Evolutionary conservation across 2,113 vertebrate genomes (phyloP).

Genomic region (Nyctereutes procyonoides): DNA sequence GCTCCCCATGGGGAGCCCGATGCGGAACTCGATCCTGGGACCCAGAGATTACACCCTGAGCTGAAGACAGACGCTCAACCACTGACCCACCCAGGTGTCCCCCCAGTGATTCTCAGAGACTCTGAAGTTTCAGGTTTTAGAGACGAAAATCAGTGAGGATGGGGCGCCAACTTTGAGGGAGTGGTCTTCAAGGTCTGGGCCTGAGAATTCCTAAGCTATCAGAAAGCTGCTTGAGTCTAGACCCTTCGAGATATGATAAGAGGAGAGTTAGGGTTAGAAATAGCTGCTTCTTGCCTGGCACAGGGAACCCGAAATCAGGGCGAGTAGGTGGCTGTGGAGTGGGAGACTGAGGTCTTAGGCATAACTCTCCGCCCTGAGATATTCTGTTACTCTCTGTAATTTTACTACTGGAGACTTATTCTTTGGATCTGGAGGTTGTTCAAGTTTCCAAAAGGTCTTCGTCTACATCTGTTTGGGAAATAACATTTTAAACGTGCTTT

Average conservation of each 20-base stretch:
- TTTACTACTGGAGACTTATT: conserved; percentile 14
- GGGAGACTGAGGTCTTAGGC: not conserved
- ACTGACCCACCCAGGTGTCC: too few relatives aligned
- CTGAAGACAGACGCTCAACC: too few relatives aligned
- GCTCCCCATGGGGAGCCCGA: too few relatives aligned
- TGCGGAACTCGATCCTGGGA: too few relatives aligned
- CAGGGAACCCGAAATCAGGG: not conserved
- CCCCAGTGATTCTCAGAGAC: not conserved
- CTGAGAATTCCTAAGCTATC: conserved; percentile 19
- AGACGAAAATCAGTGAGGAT: not conserved
- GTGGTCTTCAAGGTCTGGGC: not conserved
- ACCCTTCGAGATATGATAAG: not conserved
- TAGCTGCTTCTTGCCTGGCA: not conserved
- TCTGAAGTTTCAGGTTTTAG: conserved; percentile 21
- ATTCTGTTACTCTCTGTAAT: not conserved
- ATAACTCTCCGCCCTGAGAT: not conserved
- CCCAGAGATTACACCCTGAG: too few relatives aligned
- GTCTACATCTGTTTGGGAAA: not conserved
- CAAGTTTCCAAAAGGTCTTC: not conserved
- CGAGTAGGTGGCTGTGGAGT: not conserved
- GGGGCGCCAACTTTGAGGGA: not conserved
- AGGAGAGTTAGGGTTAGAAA: not conserved
- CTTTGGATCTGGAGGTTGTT: not conserved
- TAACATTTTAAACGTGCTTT: not conserved
- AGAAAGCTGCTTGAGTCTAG: not conserved